A percentile compares a stretch with the other conserved stretches of the same genome.
Evolutionary conservation across 2,113 vertebrate species (phyloP).

Genomic region (Leuciscus idus): DNA sequence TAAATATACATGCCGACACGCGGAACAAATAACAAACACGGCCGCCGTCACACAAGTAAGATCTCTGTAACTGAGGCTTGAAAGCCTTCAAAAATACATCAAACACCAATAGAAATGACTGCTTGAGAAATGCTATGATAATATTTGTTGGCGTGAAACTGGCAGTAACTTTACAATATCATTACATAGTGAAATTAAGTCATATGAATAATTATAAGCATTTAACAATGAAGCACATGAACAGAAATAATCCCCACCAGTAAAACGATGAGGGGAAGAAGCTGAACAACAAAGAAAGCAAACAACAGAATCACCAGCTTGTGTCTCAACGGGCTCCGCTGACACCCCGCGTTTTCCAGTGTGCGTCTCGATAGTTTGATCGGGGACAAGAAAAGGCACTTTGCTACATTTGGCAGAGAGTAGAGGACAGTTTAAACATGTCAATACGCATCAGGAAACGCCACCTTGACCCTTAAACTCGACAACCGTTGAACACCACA

Average conservation of each 20-base stretch:
- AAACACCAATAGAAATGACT: not conserved
- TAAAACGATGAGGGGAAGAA: not conserved
- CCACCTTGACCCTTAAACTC: conserved; percentile 4
- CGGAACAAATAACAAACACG: not conserved
- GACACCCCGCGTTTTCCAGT: not conserved
- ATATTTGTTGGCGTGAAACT: not conserved
- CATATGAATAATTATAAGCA: not conserved
- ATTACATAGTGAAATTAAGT: not conserved
- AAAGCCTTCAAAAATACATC: not conserved
- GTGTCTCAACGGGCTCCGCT: not conserved
- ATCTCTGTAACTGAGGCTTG: not conserved
- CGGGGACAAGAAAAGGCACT: conserved; percentile 46
- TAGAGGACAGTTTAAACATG: not conserved
- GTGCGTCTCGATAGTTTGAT: not conserved
- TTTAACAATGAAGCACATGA: not conserved
- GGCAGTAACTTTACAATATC: not conserved
- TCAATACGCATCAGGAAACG: conserved; percentile 14
- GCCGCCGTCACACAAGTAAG: not conserved
- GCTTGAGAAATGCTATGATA: not conserved
- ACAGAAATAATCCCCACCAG: not conserved
- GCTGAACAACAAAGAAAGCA: not conserved
- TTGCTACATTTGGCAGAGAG: conserved; percentile 35
- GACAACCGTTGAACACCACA: conserved; percentile 10
- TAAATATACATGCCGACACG: not conserved
- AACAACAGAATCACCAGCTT: not conserved